Conservation (phyloP, 2,113 vertebrate species). For the Barnardius zonarius region DNA sequence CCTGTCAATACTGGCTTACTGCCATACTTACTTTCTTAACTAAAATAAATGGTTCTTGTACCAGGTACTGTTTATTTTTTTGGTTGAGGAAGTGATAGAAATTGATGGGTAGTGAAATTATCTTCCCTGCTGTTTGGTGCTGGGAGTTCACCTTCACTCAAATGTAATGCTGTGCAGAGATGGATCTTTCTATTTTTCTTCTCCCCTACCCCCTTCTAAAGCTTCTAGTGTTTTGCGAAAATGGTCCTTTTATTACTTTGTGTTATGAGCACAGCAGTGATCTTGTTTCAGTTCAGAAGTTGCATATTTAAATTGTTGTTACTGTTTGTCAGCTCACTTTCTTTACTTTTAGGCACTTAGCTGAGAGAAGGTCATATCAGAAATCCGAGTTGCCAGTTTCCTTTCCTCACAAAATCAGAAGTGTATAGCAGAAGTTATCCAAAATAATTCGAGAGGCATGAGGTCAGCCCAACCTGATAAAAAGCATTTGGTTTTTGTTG, state of each 20-base stretch:
- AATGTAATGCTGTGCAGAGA: neutral
- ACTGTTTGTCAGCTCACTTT: neutral
- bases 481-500: neutral
- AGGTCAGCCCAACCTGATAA: neutral
- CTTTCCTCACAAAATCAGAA: neutral
- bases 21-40: neutral
- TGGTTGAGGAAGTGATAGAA: neutral
- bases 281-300: neutral
- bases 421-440: neutral
- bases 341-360: neutral
- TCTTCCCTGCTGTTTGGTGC: neutral
- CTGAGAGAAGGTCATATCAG: neutral
- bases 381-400: neutral
- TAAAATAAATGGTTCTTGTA: neutral
- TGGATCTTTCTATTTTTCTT: accelerated
- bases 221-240: neutral
- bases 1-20: neutral
- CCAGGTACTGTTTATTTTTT: neutral
- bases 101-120: neutral
- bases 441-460: neutral
- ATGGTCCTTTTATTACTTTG: neutral
- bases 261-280: neutral
- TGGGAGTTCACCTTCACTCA: neutral
- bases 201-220: neutral
- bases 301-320: neutral